These are phyloP conservation scores for Flexamia atlantica DNA, from an alignment of 2,888 invertebrate genomes.

Conservation along the genomic window DNA sequence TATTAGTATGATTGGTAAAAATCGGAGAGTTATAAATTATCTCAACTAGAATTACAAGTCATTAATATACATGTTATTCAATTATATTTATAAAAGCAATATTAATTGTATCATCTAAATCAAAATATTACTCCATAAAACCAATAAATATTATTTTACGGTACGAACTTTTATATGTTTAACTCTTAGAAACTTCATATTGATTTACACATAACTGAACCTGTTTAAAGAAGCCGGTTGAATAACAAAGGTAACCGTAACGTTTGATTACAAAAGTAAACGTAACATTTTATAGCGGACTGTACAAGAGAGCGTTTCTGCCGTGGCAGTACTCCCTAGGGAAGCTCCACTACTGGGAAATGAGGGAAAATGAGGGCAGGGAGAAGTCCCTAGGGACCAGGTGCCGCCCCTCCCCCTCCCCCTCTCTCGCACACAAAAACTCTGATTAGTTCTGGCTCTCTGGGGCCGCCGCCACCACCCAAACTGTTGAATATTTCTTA, in stretches of 20 bases:
- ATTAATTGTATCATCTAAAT: too few species aligned
- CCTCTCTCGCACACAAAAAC: slow-evolving; percentile 64
- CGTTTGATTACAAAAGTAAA: background rate
- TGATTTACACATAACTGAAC: too few species aligned
- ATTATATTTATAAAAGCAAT: too few species aligned
- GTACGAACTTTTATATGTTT: too few species aligned
- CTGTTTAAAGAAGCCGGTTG: too few species aligned
- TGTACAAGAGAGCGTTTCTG: slow-evolving; percentile 30
- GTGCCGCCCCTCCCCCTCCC: slow-evolving; percentile 55
- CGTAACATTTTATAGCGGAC: background rate
- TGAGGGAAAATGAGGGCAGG: slow-evolving; percentile 69
- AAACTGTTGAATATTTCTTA: slow-evolving; percentile 52
- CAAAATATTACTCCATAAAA: too few species aligned
- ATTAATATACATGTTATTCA: too few species aligned
- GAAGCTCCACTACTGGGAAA: slow-evolving; percentile 67
- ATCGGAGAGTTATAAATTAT: too few species aligned
- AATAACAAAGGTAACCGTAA: background rate
- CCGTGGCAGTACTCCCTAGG: slow-evolving; percentile 66
- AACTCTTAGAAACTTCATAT: too few species aligned
- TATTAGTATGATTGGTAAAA: too few species aligned
- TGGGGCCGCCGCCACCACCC: slow-evolving; percentile 55
- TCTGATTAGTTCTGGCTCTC: slow-evolving; percentile 67
- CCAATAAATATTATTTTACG: too few species aligned
- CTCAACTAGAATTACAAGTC: too few species aligned
- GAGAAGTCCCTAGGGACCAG: slow-evolving; percentile 66